Base-by-base conservation (phyloP, 2,888 invertebrate genomes). In the Standfussiana lucernea region DNA sequence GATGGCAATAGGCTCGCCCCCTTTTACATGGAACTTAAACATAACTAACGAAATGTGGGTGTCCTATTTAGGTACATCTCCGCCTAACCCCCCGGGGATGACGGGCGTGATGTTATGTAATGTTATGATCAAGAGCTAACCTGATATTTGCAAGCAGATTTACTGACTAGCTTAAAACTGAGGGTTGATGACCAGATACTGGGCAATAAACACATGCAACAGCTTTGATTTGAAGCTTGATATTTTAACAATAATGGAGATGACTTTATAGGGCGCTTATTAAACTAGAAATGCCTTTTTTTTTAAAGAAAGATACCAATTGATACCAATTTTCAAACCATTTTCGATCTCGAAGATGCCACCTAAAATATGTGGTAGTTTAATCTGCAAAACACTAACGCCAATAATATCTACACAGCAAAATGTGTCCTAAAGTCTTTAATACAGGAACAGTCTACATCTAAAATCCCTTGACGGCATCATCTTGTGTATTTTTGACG, bases 401-500 rank as follows among this genome's bases (percentile, higher is more conserved):
- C 2, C n/a, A 35, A 4, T 24, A 61, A 62, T 21, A 81, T 13
- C 24, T 64, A n/a, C 64, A 64, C 42, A 47, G 35, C 18, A 75
- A 82, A 65, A 82, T 35, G 18, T 28, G 13, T n/a, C 10, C 18
- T 65, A 47, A 35, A 40, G 1, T 28, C 24, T 18, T 40, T n/a
- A 32, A 62, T 32, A 47, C 1, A 47, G 45, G n/a, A 75, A 59
- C 24, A 21, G 7, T 42, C 2, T 24, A 59, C 56, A 24, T 42
- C 35, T 40, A 7, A 56, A 75, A 24, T 82, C 40, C 35, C 15
- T 65, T 82, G 75, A 35, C n/a, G 47, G n/a, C n/a, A 64, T 13
- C 6, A 47, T 64, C 13, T 47, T 47, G 18, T 61, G 37, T 45
- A 61, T 64, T 50, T 72, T 40, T 32, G 59, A 40, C 11, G 15